Base-by-base conservation (phyloP, 2,113 vertebrate genomes). In the Glareola pratincola region DNA sequence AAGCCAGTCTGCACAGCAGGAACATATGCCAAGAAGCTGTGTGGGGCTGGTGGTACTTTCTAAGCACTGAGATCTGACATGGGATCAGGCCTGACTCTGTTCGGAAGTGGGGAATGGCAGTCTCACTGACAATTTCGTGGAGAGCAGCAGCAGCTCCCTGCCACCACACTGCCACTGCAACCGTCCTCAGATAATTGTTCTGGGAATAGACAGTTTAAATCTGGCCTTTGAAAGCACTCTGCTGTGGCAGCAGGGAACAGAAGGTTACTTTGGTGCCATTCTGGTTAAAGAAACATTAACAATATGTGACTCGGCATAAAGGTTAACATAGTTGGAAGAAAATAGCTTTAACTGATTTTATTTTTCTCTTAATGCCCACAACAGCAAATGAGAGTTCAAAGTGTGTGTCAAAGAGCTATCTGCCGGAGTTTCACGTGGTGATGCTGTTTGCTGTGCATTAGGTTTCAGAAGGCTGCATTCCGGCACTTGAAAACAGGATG, bases 351-450 rank as follows among this genome's bases (percentile, higher is more conserved):
- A 30, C 36, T 66, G 17, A 66, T 66, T 82, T 47, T 45, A 6
- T 34, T 47, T 77, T 93, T 32, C 21, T 37, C 13, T 68, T 59
- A 47, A 14, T 84, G 18, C 6, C 14, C 24, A 32, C 59, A 60
- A 19, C 6, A 72, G 29, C 14, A 82, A 83, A 64, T 8, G 12
- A 22, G 66, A 84, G 14, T 56, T 54, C 48, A 84, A 68, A 91
- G n/a, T 29, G 68, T 4, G 2, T 7, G 3, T 66, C 19, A 47
- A 71, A 77, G 21, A 73, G 47, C 12, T 56, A 22, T 48, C 48
- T 83, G 36, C 21, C 4, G 2, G 36, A 48, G 15, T 30, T 68
- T 73, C 32, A 43, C 0, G 0, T 0, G 1, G 7, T 50, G 50
- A 50, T 71, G 41, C 5, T 11, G 3, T 66, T 79, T 77, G 26